phyloP scores from a whole-genome alignment of 1,140 invertebrate species.

The Cotesia glomerata region DNA sequence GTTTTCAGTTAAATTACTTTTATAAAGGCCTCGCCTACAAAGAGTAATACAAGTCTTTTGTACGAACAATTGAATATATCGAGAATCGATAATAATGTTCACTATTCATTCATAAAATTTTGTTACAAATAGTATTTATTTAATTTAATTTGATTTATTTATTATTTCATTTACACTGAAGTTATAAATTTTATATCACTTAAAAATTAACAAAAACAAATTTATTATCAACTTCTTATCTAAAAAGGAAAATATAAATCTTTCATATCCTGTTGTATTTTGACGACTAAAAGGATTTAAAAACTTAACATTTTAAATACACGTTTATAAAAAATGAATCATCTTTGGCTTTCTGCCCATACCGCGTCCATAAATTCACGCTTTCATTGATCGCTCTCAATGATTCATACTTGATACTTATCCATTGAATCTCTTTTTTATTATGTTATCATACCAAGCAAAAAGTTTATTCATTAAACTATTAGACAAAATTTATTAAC shows the following conservation, averaged over 20 bases:
- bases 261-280: too few relatives aligned
- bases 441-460: background rate
- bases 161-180: too few relatives aligned
- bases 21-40: too few relatives aligned
- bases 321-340: background rate
- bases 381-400: slow-evolving; percentile 9
- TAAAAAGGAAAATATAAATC: too few relatives aligned
- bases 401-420: slow-evolving; percentile 3
- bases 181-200: too few relatives aligned
- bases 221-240: background rate
- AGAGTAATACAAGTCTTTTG: background rate
- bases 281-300: background rate
- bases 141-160: background rate
- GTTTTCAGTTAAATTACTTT: background rate
- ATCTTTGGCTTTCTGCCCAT: background rate
- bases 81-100: slow-evolving; percentile 6
- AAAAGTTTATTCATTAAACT: background rate
- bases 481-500: background rate
- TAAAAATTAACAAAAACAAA: background rate
- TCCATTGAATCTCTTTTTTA: background rate
- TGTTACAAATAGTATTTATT: background rate
- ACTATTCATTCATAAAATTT: background rate
- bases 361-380: background rate
- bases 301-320: background rate
- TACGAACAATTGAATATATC: slow-evolving; percentile 4